phyloP scores from a whole-genome alignment of 2,888 invertebrate genomes.

The Leucophenga maculata region DNA sequence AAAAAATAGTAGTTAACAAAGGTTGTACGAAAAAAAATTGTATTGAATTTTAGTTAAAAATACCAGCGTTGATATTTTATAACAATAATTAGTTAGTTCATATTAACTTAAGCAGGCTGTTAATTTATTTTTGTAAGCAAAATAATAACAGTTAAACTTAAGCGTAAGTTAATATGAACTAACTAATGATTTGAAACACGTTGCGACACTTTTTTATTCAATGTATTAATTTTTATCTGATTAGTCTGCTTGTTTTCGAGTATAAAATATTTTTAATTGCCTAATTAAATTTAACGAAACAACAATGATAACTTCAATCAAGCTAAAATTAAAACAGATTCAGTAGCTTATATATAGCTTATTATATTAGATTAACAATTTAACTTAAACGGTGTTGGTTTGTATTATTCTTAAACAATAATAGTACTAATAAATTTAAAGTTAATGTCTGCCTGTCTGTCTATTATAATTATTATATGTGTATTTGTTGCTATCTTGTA shows the following conservation, averaged over 20 bases:
- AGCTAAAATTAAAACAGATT: background rate
- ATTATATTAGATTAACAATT: background rate
- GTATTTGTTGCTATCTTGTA: background rate
- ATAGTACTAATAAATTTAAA: background rate
- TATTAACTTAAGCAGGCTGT: background rate
- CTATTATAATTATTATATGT: background rate
- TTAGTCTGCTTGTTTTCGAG: no score
- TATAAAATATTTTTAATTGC: no score
- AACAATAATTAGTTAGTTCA: no score
- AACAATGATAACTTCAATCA: background rate
- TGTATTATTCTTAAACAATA: background rate
- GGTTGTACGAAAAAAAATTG: conserved; percentile 10
- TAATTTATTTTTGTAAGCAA: background rate
- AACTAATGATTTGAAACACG: background rate
- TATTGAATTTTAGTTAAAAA: conserved; percentile 9
- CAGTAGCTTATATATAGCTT: background rate
- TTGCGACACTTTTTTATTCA: no score
- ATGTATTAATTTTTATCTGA: no score
- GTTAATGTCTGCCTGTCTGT: background rate
- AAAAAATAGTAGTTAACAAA: conserved; percentile 4
- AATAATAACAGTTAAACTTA: no score
- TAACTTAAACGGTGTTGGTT: conserved; percentile 26
- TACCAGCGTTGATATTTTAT: conserved; percentile 26
- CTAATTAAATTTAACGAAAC: no score
- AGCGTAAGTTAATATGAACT: no score